These are phyloP conservation scores for Orientallactaga sibirica DNA, from an alignment of 2,797 vertebrate species.

Conservation along the genomic window DNA sequence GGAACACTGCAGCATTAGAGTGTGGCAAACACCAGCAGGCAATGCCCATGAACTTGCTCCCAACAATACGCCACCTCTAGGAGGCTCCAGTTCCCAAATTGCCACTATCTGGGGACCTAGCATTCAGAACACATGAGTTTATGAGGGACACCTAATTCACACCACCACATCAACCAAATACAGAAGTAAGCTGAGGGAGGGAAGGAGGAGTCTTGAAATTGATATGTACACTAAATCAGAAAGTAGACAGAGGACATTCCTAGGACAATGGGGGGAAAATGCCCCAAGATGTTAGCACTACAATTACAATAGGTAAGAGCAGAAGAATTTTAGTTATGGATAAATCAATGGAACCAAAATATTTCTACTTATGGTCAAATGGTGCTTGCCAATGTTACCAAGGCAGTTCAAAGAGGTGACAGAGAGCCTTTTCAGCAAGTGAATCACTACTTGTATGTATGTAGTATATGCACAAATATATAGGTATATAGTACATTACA, in stretches of 20 bases:
- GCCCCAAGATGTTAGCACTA: neutral
- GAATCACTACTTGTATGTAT: neutral
- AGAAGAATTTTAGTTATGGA: neutral
- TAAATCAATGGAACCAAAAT: neutral
- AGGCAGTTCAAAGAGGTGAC: neutral
- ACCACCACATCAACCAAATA: neutral
- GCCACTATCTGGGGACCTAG: no score
- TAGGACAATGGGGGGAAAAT: neutral
- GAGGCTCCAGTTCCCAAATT: no score
- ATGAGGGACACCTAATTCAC: no score
- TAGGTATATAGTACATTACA: no score
- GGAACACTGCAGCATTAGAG: no score
- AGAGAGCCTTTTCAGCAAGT: neutral
- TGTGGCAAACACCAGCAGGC: no score
- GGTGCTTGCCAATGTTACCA: neutral
- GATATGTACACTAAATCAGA: conserved; percentile 17
- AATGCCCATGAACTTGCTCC: no score
- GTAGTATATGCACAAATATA: no score
- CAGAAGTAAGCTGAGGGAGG: neutral
- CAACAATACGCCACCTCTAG: no score
- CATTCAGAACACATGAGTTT: no score
- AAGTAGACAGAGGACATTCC: neutral
- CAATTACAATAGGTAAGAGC: conserved; percentile 1
- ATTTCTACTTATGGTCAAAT: neutral
- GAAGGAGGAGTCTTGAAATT: neutral